Evolutionary conservation across 2,888 invertebrate genomes (phyloP), one percentile per base, ranked within the genome.

Genomic region (Rosalia funebris): DNA sequence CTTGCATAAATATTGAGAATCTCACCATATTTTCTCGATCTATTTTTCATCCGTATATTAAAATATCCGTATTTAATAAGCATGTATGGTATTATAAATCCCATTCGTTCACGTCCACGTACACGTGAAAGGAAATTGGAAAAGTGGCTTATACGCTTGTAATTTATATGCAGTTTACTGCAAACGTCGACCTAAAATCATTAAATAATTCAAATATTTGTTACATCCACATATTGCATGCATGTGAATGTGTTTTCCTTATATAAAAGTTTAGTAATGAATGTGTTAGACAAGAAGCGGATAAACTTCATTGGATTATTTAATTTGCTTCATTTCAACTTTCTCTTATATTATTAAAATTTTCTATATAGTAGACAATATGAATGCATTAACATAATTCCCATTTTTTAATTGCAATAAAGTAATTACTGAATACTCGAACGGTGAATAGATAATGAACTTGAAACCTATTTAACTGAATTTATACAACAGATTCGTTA

Each of bases 81-180:
- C 17, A 41, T n/a, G 3, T 16, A 17, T 11, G 11, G n/a, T 32
- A n/a, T 10, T 17, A 47, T 47, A 47, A 47, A 47, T 47, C 34
- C 31, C 32, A 32, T 47, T 47, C 10, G 15, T 47, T 47, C 46
- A 47, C 46, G 46, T 47, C 46, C 12, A 16, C 32, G 32, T n/a
- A n/a, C n/a, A n/a, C 46, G 46, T 47, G 46, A 47, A 47, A 47
- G 46, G 46, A 47, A 47, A 47, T 32, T 47, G 34, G 31, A 47
- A 47, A 32, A 31, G 45, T 32, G 12, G 31, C 16, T 17, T 47
- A 17, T 17, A n/a, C 17, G 16, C 16, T 2, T 34, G 16, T n/a
- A 11, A 47, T 32, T 47, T 47, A 47, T 47, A 31, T 47, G 14
- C 34, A 32, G 31, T 15, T 47, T 34, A 9, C 16, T 31, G 32